Conservation (phyloP, 2,113 vertebrate species). For the Epinephelus fuscoguttatus region DNA sequence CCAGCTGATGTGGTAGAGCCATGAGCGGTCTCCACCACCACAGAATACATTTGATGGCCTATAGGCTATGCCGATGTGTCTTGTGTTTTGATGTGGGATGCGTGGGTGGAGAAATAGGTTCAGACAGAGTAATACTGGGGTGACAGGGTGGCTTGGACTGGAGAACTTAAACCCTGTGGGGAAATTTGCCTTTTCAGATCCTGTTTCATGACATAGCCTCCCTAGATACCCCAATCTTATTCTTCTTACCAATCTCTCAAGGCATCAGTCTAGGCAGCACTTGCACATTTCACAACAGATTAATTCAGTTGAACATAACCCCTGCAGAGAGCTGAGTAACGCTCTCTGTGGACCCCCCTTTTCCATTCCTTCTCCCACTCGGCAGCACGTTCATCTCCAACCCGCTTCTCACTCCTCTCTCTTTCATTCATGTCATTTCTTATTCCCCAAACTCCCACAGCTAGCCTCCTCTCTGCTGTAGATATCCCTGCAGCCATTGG, state of each 20-base stretch:
- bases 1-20: not conserved
- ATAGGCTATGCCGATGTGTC: conserved; percentile 27
- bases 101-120: conserved; percentile 42
- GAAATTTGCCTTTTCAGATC: conserved; percentile 69
- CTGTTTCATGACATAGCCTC: conserved; percentile 61
- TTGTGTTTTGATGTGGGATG: conserved; percentile 46
- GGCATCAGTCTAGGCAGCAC: conserved; percentile 45
- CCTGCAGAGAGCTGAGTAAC: conserved; percentile 73
- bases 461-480: not conserved
- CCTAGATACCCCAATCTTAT: conserved; percentile 23
- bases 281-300: conserved; percentile 73
- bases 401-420: conserved; percentile 28
- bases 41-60: not conserved
- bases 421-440: conserved; percentile 54
- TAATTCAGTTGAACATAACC: conserved; percentile 63
- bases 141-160: conserved; percentile 46
- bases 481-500: conserved; percentile 29
- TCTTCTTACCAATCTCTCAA: conserved; percentile 48
- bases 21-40: not conserved
- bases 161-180: conserved; percentile 56
- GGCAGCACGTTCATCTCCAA: conserved; percentile 19
- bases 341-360: conserved; percentile 44
- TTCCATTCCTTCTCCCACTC: conserved; percentile 37
- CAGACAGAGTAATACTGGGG: conserved; percentile 32
- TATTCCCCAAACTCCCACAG: conserved; percentile 24